Evolutionary conservation across 2,113 vertebrate species (phyloP), one percentile per base, ranked within the genome.

Genomic region (Microtus richardsoni): DNA sequence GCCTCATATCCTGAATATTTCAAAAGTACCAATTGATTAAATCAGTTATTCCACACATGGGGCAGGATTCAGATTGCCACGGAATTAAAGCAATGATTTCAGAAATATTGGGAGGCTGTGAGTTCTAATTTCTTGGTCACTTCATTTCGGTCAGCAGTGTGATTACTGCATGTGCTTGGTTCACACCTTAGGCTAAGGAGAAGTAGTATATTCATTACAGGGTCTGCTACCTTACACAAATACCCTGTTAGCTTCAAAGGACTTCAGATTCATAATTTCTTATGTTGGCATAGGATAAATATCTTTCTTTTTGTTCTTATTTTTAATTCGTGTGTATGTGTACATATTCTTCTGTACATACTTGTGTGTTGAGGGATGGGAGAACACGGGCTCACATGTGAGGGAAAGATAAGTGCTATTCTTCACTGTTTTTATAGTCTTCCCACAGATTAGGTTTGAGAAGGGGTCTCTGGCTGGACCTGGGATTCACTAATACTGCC

Each of bases 51-150:
- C 87, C 85, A 85, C 30, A 41, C 12, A 2, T 60, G 21, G 49
- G 26, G 26, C 73, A 89, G 30, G 88, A 85, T 91, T 95, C 68
- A 89, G 39, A 70, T 54, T 52, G 14, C 39, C 78, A 80, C 39
- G 75, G 73, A 90, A n/a, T 52, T 87, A 60, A 5, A 89, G 14
- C 39, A 79, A 75, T 26, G 47, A 85, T 87, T 95, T 94, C 41
- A 88, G 64, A 93, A 89, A 74, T 92, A 39, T 49, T 54, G 87
- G 82, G 17, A 4, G 36, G 52, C 78, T 71, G 13, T 28, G 17
- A 44, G 64, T 39, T 52, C 89, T 89, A 88, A 6, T 86, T 60
- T 83, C 28, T 52, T 86, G 41, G 86, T 30, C 39, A 85, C 49
- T 66, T 62, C 68, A 85, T 70, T 82, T 24, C 22, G 16, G 9